These are phyloP conservation scores for Lepidurus packardi DNA, from an alignment of 1,140 invertebrate species.

Conservation along the genomic window DNA sequence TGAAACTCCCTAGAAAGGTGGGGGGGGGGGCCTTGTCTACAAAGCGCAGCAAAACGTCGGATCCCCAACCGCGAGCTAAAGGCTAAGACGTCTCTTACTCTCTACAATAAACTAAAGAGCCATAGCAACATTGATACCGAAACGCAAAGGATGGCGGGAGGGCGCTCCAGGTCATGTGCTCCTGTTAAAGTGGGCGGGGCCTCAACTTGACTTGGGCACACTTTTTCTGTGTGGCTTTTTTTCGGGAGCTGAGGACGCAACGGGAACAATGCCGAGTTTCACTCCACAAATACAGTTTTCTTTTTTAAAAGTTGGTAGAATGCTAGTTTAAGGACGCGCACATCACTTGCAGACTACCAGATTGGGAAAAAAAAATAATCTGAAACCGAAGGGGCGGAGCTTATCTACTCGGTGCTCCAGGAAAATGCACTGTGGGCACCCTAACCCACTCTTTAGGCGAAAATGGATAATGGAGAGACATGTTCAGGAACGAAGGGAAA, in stretches of 20 bases:
- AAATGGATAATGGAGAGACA: conserved; percentile 8
- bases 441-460: conserved; percentile 18
- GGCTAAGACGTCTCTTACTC: neutral
- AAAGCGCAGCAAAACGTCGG: too few species aligned
- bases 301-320: too few species aligned
- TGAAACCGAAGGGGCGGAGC: too few species aligned
- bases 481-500: neutral
- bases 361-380: too few species aligned
- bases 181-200: neutral
- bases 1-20: too few species aligned
- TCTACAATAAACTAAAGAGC: neutral
- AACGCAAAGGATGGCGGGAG: neutral
- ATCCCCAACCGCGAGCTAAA: neutral
- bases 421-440: neutral
- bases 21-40: too few species aligned
- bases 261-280: neutral
- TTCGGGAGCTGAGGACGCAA: neutral
- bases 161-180: conserved; percentile 3
- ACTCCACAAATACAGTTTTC: neutral
- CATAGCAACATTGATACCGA: conserved; percentile 18
- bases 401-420: neutral
- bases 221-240: neutral
- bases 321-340: too few species aligned
- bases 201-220: neutral
- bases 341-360: too few species aligned